Evolutionary conservation across 2,888 invertebrate genomes (phyloP).

Genomic region (Oligia latruncula): DNA sequence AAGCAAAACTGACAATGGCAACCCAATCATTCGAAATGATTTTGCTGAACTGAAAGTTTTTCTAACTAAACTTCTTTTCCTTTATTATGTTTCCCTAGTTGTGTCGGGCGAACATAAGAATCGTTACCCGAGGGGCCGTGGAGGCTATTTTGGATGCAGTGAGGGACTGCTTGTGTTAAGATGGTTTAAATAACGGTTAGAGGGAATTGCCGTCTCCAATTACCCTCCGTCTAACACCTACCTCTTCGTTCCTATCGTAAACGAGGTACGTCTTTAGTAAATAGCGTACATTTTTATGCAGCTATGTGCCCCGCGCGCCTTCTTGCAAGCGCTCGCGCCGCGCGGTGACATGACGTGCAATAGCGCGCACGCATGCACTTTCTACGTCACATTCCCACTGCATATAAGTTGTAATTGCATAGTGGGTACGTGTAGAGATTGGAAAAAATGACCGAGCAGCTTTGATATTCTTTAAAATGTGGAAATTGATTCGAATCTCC

Average conservation of each 20-base stretch:
- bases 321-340: constrained; percentile 9
- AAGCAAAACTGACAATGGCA: neutral
- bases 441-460: neutral
- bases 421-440: constrained; percentile 13
- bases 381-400: constrained; percentile 62
- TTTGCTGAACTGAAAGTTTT: neutral
- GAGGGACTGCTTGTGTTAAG: neutral
- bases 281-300: constrained; percentile 54
- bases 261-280: constrained; percentile 49
- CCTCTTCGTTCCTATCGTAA: constrained; percentile 11
- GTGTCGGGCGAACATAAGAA: neutral
- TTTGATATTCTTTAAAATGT: neutral
- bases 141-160: neutral
- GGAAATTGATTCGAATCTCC: neutral
- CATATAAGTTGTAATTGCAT: constrained; percentile 55
- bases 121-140: neutral
- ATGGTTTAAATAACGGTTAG: neutral
- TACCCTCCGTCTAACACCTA: neutral
- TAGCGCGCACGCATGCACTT: constrained; percentile 60
- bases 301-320: constrained; percentile 31
- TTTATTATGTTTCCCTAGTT: neutral
- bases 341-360: constrained; percentile 12
- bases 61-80: neutral
- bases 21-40: neutral
- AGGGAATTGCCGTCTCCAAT: constrained; percentile 27